Conservation (phyloP, 2,113 vertebrate genomes). For the Kobus ellipsiprymnus region DNA sequence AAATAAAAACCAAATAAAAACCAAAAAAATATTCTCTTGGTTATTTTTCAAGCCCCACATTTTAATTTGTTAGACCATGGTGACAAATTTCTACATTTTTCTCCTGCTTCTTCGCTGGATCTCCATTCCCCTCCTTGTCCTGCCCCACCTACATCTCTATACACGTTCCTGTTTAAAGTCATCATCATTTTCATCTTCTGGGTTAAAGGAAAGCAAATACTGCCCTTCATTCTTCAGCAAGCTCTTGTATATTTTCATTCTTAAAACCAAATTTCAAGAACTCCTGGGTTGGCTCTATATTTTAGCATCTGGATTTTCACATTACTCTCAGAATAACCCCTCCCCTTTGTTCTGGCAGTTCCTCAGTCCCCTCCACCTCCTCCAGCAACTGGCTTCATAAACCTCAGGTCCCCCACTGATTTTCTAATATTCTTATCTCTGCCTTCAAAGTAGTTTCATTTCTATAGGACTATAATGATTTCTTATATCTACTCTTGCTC, state of each 20-base stretch:
- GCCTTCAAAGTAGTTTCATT: background rate
- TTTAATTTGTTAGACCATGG: background rate
- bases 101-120: rapidly evolving
- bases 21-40: background rate
- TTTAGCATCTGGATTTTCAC: background rate
- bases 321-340: background rate
- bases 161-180: background rate
- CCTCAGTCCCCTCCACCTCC: background rate
- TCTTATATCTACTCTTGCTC: background rate
- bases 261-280: background rate
- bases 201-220: background rate
- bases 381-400: background rate
- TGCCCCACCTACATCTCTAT: background rate
- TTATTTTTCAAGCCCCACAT: background rate
- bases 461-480: background rate
- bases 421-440: constrained; percentile 15
- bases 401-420: background rate
- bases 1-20: background rate
- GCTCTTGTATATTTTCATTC: background rate
- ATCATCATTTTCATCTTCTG: background rate
- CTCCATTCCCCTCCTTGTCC: background rate
- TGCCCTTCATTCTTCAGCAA: background rate
- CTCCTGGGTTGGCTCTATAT: rapidly evolving
- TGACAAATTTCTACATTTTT: background rate
- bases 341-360: rapidly evolving